These are phyloP conservation scores for Scaptomyza hsui DNA, from an alignment of 1,140 invertebrate genomes.

Conservation along the genomic window DNA sequence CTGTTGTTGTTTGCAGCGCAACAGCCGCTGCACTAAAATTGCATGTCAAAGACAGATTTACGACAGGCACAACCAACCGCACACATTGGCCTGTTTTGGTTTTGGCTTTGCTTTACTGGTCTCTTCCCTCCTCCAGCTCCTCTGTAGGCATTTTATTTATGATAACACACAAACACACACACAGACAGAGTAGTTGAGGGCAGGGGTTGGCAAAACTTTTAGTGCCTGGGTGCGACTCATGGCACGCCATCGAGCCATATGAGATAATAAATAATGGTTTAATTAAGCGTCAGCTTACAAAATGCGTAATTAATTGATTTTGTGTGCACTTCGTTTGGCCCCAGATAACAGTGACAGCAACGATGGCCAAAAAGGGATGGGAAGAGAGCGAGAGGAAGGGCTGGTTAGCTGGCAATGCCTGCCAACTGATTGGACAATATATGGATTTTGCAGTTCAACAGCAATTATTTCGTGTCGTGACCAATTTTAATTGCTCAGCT, in stretches of 20 bases:
- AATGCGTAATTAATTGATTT: conserved; percentile 79
- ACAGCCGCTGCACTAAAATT: conserved; percentile 79
- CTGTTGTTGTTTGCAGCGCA: conserved; percentile 58
- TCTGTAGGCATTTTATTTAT: conserved; percentile 64
- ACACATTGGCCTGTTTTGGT: conserved; percentile 17
- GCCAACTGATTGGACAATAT: conserved; percentile 6
- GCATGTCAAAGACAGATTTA: conserved; percentile 83
- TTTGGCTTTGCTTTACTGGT: conserved; percentile 27
- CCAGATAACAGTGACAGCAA: conserved; percentile 23
- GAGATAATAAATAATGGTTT: conserved; percentile 81
- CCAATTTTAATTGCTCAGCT: not conserved
- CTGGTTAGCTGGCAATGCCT: not conserved
- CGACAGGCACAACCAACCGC: conserved; percentile 45
- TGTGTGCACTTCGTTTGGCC: conserved; percentile 43
- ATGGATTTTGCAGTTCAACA: not conserved
- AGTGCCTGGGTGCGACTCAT: conserved; percentile 18
- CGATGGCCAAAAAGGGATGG: not conserved
- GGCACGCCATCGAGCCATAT: conserved; percentile 51
- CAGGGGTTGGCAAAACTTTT: conserved; percentile 36
- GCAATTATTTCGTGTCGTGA: conserved; percentile 10
- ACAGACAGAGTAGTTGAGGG: conserved; percentile 10
- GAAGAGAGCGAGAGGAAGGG: not conserved
- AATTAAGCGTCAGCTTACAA: conserved; percentile 73
- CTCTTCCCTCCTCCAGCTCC: not conserved
- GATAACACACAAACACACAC: conserved; percentile 61